Conservation (phyloP, 2,797 vertebrate species). For the Onychomys arenicola region DNA sequence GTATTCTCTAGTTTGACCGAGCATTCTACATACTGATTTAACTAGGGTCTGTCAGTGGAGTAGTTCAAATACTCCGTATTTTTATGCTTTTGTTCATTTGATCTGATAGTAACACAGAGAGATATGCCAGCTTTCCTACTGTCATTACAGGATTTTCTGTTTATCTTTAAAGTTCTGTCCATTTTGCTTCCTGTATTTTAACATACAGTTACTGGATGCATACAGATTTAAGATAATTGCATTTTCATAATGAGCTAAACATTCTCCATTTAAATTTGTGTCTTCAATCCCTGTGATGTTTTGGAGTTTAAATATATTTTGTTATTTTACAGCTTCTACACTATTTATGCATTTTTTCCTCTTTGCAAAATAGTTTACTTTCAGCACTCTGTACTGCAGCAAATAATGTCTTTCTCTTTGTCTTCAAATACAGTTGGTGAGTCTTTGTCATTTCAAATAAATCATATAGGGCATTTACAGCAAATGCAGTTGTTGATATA, state of each 20-base stretch:
- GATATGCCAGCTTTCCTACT: neutral
- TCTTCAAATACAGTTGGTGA: neutral
- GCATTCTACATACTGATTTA: neutral
- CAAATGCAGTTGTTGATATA: constrained; percentile 46
- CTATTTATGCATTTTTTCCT: constrained; percentile 12
- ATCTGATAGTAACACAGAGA: neutral
- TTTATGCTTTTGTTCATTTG: constrained; percentile 17
- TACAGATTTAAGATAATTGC: constrained; percentile 20
- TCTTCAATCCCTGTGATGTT: neutral
- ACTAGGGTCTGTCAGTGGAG: neutral
- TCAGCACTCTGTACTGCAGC: neutral
- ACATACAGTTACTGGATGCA: neutral
- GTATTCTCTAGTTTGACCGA: neutral
- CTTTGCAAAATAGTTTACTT: constrained; percentile 34
- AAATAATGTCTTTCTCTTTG: neutral
- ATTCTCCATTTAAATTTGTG: constrained; percentile 16
- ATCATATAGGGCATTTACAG: constrained; percentile 11
- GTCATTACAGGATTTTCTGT: neutral
- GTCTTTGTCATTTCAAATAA: constrained; percentile 22
- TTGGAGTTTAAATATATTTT: constrained; percentile 27
- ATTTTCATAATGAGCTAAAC: constrained; percentile 5
- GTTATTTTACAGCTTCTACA: constrained; percentile 6
- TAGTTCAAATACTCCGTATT: neutral
- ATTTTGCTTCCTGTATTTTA: constrained; percentile 33
- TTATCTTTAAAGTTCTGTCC: constrained; percentile 20